Percentiles rank a stretch among this genome's conserved stretches.
Conservation (phyloP, 2,113 vertebrate genomes). For the Condylura cristata region DNA sequence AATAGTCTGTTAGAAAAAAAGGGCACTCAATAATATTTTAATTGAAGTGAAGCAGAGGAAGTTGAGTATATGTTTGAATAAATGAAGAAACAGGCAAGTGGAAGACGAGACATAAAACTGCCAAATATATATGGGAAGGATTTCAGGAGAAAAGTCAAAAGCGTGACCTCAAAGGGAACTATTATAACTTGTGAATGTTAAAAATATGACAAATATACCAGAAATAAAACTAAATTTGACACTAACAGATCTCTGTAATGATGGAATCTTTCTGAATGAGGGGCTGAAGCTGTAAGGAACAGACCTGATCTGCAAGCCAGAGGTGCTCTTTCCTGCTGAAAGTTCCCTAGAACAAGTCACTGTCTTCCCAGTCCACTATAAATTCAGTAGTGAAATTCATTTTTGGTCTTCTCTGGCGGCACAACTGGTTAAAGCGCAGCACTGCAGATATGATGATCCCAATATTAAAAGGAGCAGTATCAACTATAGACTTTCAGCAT, state of each 20-base stretch:
- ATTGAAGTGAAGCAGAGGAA: not conserved
- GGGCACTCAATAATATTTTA: not conserved
- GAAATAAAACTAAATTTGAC: slow-evolving; percentile 1
- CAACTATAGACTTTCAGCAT: slow-evolving; percentile 85
- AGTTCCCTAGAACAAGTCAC: too few species aligned
- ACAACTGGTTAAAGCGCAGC: too few species aligned
- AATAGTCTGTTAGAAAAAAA: not conserved
- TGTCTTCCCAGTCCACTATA: too few species aligned
- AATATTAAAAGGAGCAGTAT: too few species aligned
- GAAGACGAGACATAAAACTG: not conserved
- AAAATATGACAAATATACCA: not conserved
- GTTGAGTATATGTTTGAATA: not conserved
- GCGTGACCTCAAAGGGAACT: not conserved
- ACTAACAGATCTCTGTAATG: not conserved
- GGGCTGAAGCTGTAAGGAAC: too few species aligned
- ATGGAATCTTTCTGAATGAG: not conserved
- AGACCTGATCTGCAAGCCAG: too few species aligned
- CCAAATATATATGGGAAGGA: not conserved
- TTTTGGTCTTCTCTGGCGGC: too few species aligned
- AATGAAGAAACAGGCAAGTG: not conserved
- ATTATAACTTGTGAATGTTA: not conserved
- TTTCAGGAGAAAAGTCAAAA: not conserved
- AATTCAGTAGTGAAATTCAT: too few species aligned
- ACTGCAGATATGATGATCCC: too few species aligned
- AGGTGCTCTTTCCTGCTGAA: too few species aligned